phyloP scores from a whole-genome alignment of 1,140 invertebrate species.

The Rhizoglyphus robini region DNA sequence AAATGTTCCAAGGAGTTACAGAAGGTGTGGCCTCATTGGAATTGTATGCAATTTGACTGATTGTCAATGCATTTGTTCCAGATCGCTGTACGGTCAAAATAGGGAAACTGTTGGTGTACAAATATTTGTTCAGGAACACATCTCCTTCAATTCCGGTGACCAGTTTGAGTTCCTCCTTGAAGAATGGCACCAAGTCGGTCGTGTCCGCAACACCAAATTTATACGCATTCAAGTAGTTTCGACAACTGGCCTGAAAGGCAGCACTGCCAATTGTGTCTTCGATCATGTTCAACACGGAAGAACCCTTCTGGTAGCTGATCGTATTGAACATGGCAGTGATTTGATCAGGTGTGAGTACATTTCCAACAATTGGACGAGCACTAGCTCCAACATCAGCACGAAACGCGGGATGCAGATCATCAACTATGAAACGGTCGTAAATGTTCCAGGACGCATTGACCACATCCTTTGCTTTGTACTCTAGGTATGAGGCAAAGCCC shows the following conservation, averaged over 20 bases:
- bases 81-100: constrained; percentile 44
- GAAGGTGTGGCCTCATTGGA: not conserved
- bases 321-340: constrained; percentile 81
- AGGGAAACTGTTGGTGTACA: constrained; percentile 77
- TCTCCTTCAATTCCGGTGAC: constrained; percentile 35
- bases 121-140: constrained; percentile 82
- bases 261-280: constrained; percentile 24
- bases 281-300: constrained; percentile 34
- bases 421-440: constrained; percentile 27
- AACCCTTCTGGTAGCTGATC: constrained; percentile 47
- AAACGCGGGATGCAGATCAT: constrained; percentile 28
- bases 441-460: constrained; percentile 42
- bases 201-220: constrained; percentile 83
- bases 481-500: constrained; percentile 65
- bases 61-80: constrained; percentile 26
- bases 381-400: constrained; percentile 57
- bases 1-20: constrained; percentile 15
- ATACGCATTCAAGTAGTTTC: constrained; percentile 73
- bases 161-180: constrained; percentile 77
- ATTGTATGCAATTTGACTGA: constrained; percentile 19
- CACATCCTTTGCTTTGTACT: constrained; percentile 56
- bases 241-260: constrained; percentile 83
- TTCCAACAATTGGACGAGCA: constrained; percentile 73
- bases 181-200: constrained; percentile 52
- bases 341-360: constrained; percentile 66